phyloP scores from a whole-genome alignment of 2,797 vertebrate genomes.

The Coilia nasus region DNA sequence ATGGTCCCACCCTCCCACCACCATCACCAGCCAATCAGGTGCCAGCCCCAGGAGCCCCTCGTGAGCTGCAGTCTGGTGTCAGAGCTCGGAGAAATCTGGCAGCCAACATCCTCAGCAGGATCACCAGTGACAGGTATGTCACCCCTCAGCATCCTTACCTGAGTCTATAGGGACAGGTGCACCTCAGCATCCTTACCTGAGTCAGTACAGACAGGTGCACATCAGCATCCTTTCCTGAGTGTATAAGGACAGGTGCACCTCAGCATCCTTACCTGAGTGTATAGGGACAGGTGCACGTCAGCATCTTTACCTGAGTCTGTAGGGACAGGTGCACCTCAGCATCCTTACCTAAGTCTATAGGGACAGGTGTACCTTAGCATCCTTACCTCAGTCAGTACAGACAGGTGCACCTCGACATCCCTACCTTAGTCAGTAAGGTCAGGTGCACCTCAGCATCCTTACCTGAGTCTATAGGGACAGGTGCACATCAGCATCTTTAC shows the following conservation, averaged over 20 bases:
- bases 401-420: neutral
- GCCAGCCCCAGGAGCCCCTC: neutral
- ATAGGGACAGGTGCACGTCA: neutral
- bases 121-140: constrained; percentile 58
- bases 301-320: neutral
- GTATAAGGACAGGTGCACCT: neutral
- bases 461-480: neutral
- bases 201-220: neutral
- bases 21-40: neutral
- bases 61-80: constrained; percentile 54
- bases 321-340: neutral
- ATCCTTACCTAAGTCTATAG: neutral
- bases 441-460: neutral
- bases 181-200: neutral
- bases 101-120: constrained; percentile 15
- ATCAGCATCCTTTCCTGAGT: neutral
- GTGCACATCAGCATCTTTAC: no score
- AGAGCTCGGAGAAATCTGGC: constrained; percentile 61
- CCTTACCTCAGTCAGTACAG: neutral
- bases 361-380: constrained; percentile 14
- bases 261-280: neutral
- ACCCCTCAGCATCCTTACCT: neutral
- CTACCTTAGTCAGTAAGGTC: no score
- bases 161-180: neutral
- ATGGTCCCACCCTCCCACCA: neutral